phyloP scores from a whole-genome alignment of 2,797 vertebrate genomes.

The Oryzias sinensis region DNA sequence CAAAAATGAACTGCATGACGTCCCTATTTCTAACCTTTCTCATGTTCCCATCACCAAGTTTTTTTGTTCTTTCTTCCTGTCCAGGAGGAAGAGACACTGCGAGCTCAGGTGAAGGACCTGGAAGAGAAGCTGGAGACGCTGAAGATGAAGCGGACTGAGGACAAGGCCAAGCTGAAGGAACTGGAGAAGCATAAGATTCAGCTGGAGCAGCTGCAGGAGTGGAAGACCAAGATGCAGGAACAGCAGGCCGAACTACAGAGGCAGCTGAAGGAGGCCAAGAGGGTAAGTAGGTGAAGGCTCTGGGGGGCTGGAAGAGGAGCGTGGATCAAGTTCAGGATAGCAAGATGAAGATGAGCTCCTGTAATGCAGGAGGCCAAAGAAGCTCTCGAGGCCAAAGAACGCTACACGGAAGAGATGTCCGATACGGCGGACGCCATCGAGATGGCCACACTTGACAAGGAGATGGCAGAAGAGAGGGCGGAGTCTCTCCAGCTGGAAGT shows the following conservation, averaged over 20 bases:
- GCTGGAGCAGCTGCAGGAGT: conserved; percentile 97
- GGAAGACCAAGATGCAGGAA: conserved; percentile 98
- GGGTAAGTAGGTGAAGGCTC: conserved; percentile 67
- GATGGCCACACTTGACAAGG: conserved; percentile 98
- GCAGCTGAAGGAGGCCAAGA: conserved; percentile 93
- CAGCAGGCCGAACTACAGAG: conserved; percentile 95
- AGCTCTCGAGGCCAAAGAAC: conserved; percentile 87
- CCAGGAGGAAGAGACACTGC: conserved; percentile 91
- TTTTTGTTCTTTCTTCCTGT: not conserved
- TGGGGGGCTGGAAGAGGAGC: too few species aligned
- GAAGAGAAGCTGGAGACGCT: conserved; percentile 97
- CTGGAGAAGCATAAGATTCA: conserved; percentile 98
- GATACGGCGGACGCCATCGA: conserved; percentile 96
- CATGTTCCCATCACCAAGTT: not conserved
- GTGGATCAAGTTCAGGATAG: too few species aligned
- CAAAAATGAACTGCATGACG: too few species aligned
- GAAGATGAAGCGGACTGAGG: conserved; percentile 90
- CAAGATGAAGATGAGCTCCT: too few species aligned
- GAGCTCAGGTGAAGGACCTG: conserved; percentile 89
- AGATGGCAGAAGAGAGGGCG: conserved; percentile 95
- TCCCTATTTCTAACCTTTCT: too few species aligned
- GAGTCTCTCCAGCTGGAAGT: conserved; percentile 96
- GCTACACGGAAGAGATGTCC: conserved; percentile 98
- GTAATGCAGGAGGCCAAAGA: conserved; percentile 55
- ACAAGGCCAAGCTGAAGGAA: conserved; percentile 95